Percentiles rank a stretch among this genome's conserved stretches.
These are phyloP conservation scores for Epinephelus fuscoguttatus DNA, from an alignment of 2,113 vertebrate species.

Conservation along the genomic window DNA sequence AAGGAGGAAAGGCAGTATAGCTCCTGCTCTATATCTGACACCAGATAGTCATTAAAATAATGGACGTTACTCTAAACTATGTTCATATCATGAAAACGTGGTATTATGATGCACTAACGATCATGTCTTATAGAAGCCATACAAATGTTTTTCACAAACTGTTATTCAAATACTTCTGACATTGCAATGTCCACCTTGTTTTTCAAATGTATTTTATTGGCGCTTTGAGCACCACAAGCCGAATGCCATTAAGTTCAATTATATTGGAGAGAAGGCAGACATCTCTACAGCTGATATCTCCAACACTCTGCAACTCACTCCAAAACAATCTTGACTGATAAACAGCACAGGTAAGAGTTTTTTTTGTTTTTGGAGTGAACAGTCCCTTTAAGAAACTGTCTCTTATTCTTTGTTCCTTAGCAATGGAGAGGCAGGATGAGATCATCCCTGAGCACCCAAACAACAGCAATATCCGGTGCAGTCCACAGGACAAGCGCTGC, in stretches of 20 bases:
- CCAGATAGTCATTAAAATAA: not conserved
- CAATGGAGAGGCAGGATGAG: slow-evolving; percentile 88
- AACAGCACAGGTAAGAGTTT: too few species aligned
- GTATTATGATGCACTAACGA: not conserved
- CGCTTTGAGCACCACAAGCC: too few species aligned
- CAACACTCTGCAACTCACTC: too few species aligned
- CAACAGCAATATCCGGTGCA: slow-evolving; percentile 93
- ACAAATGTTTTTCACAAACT: too few species aligned
- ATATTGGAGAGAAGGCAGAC: too few species aligned
- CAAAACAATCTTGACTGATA: too few species aligned
- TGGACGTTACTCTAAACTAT: not conserved
- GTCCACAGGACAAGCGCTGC: slow-evolving; percentile 91
- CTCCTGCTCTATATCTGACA: slow-evolving; percentile 14
- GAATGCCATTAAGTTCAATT: too few species aligned
- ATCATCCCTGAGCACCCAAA: slow-evolving; percentile 89
- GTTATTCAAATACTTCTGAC: too few species aligned
- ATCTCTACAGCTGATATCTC: too few species aligned
- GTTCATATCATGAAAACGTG: not conserved
- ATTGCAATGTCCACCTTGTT: not conserved
- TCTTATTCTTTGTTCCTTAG: slow-evolving; percentile 49
- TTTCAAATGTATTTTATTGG: too few species aligned
- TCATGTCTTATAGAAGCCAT: too few species aligned
- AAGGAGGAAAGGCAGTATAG: slow-evolving; percentile 9
- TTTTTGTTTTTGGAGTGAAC: too few species aligned
- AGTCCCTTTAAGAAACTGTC: not conserved